Percentiles rank a stretch among this genome's conserved stretches.
Evolutionary conservation across 1,140 invertebrate genomes (phyloP).

Genomic region (Brevipalpus yothersi): DNA sequence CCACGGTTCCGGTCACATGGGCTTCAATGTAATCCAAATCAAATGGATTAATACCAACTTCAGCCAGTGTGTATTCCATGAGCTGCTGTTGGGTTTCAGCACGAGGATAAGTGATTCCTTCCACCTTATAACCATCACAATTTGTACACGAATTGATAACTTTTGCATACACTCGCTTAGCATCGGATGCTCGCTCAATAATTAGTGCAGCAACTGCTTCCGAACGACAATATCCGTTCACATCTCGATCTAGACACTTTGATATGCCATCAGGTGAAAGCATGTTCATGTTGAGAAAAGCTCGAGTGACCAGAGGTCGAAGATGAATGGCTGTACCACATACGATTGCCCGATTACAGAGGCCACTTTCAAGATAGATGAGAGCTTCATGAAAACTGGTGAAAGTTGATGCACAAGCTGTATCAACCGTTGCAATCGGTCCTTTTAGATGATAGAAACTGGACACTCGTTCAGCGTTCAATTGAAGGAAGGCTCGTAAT

Average conservation of each 20-base stretch:
- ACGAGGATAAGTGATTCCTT: slow-evolving; percentile 37
- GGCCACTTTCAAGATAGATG: background rate
- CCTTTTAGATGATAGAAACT: slow-evolving; percentile 71
- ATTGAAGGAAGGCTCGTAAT: background rate
- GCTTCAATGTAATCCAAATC: slow-evolving; percentile 74
- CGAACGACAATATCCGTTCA: background rate
- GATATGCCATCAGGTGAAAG: background rate
- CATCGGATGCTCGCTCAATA: background rate
- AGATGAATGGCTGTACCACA: slow-evolving; percentile 48
- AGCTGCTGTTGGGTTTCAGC: slow-evolving; percentile 60
- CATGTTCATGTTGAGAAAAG: background rate
- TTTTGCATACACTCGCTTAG: slow-evolving; percentile 24
- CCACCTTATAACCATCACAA: slow-evolving; percentile 61
- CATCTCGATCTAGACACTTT: background rate
- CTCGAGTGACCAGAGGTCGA: slow-evolving; percentile 26
- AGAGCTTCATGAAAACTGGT: background rate
- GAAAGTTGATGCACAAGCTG: background rate
- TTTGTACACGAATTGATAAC: slow-evolving; percentile 57
- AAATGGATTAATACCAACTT: slow-evolving; percentile 46
- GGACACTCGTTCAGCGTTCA: slow-evolving; percentile 30
- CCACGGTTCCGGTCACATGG: slow-evolving; percentile 74
- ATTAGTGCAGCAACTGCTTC: background rate
- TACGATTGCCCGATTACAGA: background rate
- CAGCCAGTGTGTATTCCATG: slow-evolving; percentile 54
- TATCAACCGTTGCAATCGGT: slow-evolving; percentile 12